Evolutionary conservation across 2,888 invertebrate genomes (phyloP), one percentile per base, ranked within the genome.

Genomic region (Melanostoma mellinum): DNA sequence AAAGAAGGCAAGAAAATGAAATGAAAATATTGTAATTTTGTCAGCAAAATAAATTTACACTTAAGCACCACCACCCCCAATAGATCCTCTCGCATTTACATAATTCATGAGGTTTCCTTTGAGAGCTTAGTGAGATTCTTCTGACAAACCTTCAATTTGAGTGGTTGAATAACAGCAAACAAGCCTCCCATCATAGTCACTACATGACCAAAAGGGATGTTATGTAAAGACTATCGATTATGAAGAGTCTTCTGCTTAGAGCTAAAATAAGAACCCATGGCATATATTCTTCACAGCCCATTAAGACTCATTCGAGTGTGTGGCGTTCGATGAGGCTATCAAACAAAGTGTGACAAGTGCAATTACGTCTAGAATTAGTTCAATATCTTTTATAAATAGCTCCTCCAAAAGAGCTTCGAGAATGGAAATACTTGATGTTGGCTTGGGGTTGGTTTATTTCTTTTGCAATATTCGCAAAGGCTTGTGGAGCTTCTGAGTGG

Each of bases 241-340:
- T 60, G 60, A 53, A 42, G 38, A 30, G 46, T 46, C 65, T 67
- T 56, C 65, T 44, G 53, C 65, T 48, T 36, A 58, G 46, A 63
- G 58, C 68, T 60, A 60, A 75, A 60, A 52, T 58, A 10, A 67
- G 67, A 75, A 36, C 58, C 46, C 53, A 63, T 38, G 46, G 48
- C 48, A 71, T 58, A 71, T 20, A 20, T 20, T 20, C 65, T 65
- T 65, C 60, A 61, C 55, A 55, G 73, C 40, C 61, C 79, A 74
- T 74, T 74, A 79, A 69, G 61, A 56, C 61, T 33, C 61, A 68
- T 58, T 73, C 73, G 73, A 79, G 74, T 79, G 74, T 69, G 33
- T 46, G 32, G 38, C 55, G 60, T 56, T 58, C 38, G 72, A 71
- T 53, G 60, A 55, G 48, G 50, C 69, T 30, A 73, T 73, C 79